Conservation (phyloP, 2,888 invertebrate species). For the Torymus tubicola region DNA sequence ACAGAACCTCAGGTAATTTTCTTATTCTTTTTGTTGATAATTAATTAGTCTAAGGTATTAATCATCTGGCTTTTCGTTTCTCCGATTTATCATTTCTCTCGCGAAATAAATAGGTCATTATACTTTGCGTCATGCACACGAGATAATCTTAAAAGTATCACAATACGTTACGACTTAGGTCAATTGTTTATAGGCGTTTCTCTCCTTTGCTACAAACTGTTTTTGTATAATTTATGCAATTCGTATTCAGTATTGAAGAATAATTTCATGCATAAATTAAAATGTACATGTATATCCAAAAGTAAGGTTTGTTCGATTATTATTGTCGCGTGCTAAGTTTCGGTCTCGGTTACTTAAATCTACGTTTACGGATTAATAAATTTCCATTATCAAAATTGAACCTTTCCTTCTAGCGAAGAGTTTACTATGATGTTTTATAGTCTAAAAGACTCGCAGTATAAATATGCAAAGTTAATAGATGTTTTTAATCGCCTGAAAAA, state of each 20-base stretch:
- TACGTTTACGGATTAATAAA: slow-evolving; percentile 37
- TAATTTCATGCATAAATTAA: slow-evolving; percentile 7
- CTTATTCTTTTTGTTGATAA: slow-evolving; percentile 3
- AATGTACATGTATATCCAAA: slow-evolving; percentile 5
- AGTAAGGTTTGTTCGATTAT: slow-evolving; percentile 21
- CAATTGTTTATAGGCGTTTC: slow-evolving; percentile 35
- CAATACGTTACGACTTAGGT: slow-evolving; percentile 53
- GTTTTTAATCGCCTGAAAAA: too few species aligned
- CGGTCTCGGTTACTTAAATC: slow-evolving; percentile 22
- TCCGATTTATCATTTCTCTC: slow-evolving; percentile 34
- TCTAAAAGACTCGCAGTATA: not conserved
- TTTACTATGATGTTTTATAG: slow-evolving; percentile 11
- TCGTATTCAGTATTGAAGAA: not conserved
- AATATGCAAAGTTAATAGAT: not conserved
- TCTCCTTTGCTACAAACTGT: slow-evolving; percentile 19
- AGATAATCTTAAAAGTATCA: slow-evolving; percentile 55
- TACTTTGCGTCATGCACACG: slow-evolving; percentile 38
- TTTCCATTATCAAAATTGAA: slow-evolving; percentile 33
- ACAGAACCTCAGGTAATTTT: slow-evolving; percentile 19
- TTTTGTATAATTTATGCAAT: not conserved
- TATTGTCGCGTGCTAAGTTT: slow-evolving; percentile 40
- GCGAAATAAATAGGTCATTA: slow-evolving; percentile 44
- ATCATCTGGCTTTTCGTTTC: slow-evolving; percentile 6
- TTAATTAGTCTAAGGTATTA: slow-evolving; percentile 28
- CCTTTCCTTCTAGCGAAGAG: not conserved